Conservation (phyloP, 2,797 vertebrate species). For the Coccyzus lansbergi region DNA sequence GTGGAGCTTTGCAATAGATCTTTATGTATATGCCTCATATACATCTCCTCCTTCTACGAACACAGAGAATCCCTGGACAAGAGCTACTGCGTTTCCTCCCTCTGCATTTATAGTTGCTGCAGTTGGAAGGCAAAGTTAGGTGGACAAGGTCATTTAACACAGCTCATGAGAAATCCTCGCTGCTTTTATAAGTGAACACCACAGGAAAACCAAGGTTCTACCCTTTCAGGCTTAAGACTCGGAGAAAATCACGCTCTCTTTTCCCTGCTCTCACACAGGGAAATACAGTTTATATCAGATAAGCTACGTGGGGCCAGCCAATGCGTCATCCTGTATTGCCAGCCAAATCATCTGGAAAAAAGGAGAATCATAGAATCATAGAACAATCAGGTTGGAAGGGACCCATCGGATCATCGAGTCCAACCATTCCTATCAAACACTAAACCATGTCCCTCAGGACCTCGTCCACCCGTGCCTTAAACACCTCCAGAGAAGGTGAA, state of each 20-base stretch:
- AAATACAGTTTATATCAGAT: no score
- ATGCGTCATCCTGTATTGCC: accelerated
- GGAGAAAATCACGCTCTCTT: background rate
- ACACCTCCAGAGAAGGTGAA: no score
- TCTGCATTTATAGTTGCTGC: background rate
- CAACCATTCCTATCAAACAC: no score
- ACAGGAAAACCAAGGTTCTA: background rate
- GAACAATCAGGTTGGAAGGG: no score
- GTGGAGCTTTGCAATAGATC: background rate
- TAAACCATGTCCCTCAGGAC: no score
- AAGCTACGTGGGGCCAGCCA: background rate
- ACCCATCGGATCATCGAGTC: no score
- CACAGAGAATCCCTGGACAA: background rate
- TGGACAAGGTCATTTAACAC: background rate
- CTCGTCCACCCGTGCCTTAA: no score
- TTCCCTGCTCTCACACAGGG: background rate
- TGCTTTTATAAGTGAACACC: background rate
- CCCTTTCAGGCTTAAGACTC: background rate
- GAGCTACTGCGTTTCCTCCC: background rate
- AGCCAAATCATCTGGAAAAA: no score
- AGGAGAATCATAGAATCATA: no score
- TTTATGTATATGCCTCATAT: background rate
- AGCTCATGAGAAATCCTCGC: no score
- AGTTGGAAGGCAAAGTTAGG: background rate
- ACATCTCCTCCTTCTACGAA: background rate